Conservation (phyloP, 2,113 vertebrate genomes). For the Saccopteryx bilineata region DNA sequence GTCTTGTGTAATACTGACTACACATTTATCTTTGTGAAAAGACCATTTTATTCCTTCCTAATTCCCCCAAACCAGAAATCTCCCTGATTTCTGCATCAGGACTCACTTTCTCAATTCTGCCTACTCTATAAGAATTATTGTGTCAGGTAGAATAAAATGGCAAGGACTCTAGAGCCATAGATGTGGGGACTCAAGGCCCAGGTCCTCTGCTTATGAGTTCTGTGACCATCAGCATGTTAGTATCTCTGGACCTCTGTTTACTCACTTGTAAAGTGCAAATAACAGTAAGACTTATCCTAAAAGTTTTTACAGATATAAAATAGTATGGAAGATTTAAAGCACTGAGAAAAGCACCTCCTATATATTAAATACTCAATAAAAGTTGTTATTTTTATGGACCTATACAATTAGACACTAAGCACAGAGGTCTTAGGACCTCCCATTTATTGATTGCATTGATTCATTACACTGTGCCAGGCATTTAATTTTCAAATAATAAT, state of each 20-base stretch:
- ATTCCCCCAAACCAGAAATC: neutral
- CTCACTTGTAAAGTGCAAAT: neutral
- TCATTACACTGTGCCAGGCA: neutral
- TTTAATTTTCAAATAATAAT: slow-evolving; percentile 39
- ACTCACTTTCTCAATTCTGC: neutral
- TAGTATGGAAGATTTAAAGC: neutral
- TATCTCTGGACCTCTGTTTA: neutral
- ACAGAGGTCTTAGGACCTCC: slow-evolving; percentile 3
- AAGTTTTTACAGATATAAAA: neutral
- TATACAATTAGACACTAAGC: slow-evolving; percentile 36
- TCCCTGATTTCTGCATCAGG: neutral
- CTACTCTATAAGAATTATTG: neutral
- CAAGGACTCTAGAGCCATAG: neutral
- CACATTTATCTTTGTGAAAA: neutral
- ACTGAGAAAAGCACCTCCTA: neutral
- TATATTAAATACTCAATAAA: neutral
- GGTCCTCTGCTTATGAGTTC: neutral
- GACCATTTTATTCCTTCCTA: neutral
- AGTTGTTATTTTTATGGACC: neutral
- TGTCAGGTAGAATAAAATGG: neutral
- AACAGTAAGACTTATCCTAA: neutral
- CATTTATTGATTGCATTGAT: slow-evolving; percentile 48
- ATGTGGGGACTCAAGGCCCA: neutral
- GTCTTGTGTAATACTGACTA: neutral
- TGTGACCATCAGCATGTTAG: neutral